Evolutionary conservation across 1,140 invertebrate species (phyloP), one percentile per base, ranked within the genome.

Genomic region (Ceratoteleas bidentatus): DNA sequence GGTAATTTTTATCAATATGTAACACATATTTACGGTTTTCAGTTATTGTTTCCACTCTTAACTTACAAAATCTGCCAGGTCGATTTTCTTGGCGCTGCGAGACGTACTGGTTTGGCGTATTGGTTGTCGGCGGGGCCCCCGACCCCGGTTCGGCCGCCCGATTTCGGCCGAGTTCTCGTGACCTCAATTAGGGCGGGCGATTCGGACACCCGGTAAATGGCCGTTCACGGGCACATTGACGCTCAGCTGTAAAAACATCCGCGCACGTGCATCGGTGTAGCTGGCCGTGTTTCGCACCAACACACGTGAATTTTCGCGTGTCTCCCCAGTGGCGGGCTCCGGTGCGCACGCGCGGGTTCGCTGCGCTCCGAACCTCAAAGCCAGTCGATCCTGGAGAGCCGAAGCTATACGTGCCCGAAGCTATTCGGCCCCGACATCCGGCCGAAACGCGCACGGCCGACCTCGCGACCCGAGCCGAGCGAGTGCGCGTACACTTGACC

Each of bases 381-480:
- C 47, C 75, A 78, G 75, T 78, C 75, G 65, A 78, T 78, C 52
- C 75, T 78, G 75, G 75, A 70, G 36, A 64, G 65, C 52, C 66
- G 75, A 58, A 70, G n/a, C 43, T 14, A 66, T 56, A 32, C 66
- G 66, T 33, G 75, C 38, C 65, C 45, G 34, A 9, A 43, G n/a
- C n/a, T n/a, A n/a, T n/a, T n/a, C 56, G 38, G 38, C 15, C 57
- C 14, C 64, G 49, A 66, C 61, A 68, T 57, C 57, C 34, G 40
- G 34, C 32, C 34, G n/a, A n/a, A n/a, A n/a, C n/a, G n/a, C n/a
- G n/a, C n/a, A n/a, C n/a, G n/a, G n/a, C n/a, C n/a, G n/a, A n/a
- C 34, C 34, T 36, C 61, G 70, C 56, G 34, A 43, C 38, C 15
- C 47, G 57, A 69, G 65, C 16, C 7, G 16, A 32, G 52, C 38